Conservation (phyloP, 2,888 invertebrate species). For the Leptopterna dolabrata region DNA sequence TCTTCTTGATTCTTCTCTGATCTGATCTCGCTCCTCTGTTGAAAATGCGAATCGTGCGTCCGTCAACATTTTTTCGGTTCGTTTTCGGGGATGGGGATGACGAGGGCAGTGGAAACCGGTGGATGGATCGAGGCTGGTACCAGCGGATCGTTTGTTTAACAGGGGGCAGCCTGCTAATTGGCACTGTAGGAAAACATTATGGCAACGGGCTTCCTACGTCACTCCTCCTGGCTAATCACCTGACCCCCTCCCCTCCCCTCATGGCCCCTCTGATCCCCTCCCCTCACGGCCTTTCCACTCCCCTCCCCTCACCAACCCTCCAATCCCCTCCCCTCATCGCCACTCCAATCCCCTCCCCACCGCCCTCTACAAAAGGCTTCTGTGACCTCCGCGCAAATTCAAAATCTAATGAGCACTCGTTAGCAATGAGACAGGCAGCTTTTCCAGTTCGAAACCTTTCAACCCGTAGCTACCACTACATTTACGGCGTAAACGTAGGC, state of each 20-base stretch:
- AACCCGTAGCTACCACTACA: too few relatives aligned
- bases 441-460: background rate
- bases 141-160: background rate
- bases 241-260: background rate
- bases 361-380: background rate
- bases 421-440: background rate
- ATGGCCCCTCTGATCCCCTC: background rate
- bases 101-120: background rate
- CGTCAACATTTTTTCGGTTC: too few relatives aligned
- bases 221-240: background rate
- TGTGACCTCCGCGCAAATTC: background rate
- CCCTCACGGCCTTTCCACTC: background rate
- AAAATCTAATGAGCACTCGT: background rate
- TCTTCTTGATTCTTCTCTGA: too few relatives aligned
- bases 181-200: conserved; percentile 7
- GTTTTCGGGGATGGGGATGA: background rate
- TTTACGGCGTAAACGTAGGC: too few relatives aligned
- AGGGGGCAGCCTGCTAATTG: background rate
- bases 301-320: background rate
- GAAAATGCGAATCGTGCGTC: too few relatives aligned
- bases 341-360: background rate
- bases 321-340: too few relatives aligned
- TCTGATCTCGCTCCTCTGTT: too few relatives aligned
- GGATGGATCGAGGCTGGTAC: background rate
- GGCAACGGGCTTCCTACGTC: background rate